These are phyloP conservation scores for Salvelinus fontinalis DNA, from an alignment of 2,113 vertebrate genomes.

Conservation along the genomic window DNA sequence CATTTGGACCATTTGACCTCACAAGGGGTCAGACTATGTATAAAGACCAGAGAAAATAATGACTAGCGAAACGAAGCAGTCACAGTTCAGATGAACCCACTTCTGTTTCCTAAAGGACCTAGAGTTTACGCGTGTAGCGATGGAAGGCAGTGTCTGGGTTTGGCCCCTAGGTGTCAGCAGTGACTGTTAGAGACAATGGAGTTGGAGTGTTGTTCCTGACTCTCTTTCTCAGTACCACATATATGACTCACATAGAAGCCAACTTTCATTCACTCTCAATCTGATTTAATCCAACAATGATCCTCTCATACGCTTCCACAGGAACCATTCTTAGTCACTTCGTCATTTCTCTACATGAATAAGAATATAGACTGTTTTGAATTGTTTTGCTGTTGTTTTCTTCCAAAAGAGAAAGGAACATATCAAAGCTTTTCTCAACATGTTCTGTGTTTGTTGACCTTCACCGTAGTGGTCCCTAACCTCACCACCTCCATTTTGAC, in stretches of 20 bases:
- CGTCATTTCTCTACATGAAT: neutral
- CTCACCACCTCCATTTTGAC: constrained; percentile 5
- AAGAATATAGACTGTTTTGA: neutral
- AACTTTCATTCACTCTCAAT: neutral
- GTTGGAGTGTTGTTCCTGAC: too few relatives aligned
- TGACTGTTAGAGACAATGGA: neutral
- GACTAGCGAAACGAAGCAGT: neutral
- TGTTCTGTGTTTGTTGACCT: neutral
- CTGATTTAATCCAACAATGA: neutral
- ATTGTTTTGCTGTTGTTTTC: too few relatives aligned
- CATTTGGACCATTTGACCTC: too few relatives aligned
- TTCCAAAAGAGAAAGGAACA: neutral
- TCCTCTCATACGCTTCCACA: neutral
- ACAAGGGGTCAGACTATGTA: too few relatives aligned
- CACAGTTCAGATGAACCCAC: neutral
- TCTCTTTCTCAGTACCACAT: neutral
- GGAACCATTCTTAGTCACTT: neutral
- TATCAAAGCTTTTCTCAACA: neutral
- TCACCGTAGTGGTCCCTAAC: neutral
- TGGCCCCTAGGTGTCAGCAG: constrained; percentile 13
- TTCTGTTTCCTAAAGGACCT: neutral
- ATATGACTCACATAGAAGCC: neutral
- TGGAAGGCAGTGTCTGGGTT: neutral
- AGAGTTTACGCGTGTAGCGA: neutral
- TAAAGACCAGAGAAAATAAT: neutral